Evolutionary conservation across 2,888 invertebrate species (phyloP).

Genomic region (Agrotis puta): DNA sequence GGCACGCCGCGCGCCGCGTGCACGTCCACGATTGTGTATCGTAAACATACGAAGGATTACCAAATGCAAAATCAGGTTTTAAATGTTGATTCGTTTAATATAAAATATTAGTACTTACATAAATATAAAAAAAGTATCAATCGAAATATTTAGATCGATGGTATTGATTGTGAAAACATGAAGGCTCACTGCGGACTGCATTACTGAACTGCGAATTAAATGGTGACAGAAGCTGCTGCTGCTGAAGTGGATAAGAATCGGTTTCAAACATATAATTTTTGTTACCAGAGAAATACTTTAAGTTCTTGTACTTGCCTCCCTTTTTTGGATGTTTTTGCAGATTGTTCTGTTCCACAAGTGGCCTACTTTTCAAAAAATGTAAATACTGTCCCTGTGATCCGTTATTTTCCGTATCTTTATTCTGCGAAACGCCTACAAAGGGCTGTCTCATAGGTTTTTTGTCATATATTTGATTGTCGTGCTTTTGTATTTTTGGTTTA

Average conservation of each 20-base stretch:
- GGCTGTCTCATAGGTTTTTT: slow-evolving; percentile 8
- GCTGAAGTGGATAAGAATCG: slow-evolving; percentile 56
- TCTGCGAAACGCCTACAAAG: not conserved
- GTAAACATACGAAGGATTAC: slow-evolving; percentile 69
- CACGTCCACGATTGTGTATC: slow-evolving; percentile 63
- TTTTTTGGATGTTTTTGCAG: slow-evolving; percentile 16
- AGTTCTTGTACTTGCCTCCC: slow-evolving; percentile 59
- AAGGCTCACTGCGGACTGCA: slow-evolving; percentile 58
- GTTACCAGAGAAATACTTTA: slow-evolving; percentile 62
- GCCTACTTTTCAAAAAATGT: slow-evolving; percentile 43
- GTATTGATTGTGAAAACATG: slow-evolving; percentile 78
- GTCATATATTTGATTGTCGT: slow-evolving; percentile 7
- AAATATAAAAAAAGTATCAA: slow-evolving; percentile 46
- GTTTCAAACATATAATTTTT: slow-evolving; percentile 64
- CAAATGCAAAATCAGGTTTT: slow-evolving; percentile 57
- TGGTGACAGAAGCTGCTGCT: slow-evolving; percentile 31
- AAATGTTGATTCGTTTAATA: slow-evolving; percentile 31
- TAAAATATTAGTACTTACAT: slow-evolving; percentile 7
- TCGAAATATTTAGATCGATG: slow-evolving; percentile 77
- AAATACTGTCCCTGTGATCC: slow-evolving; percentile 30
- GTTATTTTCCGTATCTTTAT: slow-evolving; percentile 4
- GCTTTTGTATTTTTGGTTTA: slow-evolving; percentile 18
- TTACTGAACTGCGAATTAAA: slow-evolving; percentile 51
- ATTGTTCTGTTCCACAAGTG: slow-evolving; percentile 14
- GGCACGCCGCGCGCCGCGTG: slow-evolving; percentile 60